These are phyloP conservation scores for Rostratula benghalensis DNA, from an alignment of 2,113 vertebrate genomes.

Conservation along the genomic window DNA sequence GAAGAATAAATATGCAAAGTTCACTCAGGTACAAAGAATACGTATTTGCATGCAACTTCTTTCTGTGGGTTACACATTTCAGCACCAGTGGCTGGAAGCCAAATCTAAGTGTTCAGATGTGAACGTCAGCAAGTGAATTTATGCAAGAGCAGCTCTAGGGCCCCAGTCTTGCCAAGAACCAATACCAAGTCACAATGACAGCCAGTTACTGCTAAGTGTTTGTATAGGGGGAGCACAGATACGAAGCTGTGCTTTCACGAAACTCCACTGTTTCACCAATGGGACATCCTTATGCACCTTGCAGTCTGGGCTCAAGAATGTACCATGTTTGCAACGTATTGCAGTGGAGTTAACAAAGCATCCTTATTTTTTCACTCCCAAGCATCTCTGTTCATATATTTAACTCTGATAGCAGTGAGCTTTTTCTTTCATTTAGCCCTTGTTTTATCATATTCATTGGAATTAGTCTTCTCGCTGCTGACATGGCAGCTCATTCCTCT, in stretches of 20 bases:
- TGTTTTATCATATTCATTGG: background rate
- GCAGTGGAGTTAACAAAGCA: background rate
- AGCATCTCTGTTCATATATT: background rate
- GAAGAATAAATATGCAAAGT: background rate
- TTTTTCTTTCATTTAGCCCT: background rate
- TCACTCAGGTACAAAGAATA: background rate
- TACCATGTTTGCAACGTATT: background rate
- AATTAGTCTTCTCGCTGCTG: background rate
- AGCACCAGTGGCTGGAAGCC: background rate
- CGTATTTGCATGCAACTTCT: background rate
- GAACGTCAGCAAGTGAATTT: background rate
- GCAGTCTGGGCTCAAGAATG: background rate
- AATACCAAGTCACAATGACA: background rate
- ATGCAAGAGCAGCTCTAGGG: background rate
- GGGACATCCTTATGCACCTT: background rate
- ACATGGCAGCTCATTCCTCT: background rate
- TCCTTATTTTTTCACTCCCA: background rate
- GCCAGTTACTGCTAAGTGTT: background rate
- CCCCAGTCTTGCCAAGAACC: background rate
- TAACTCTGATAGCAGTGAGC: background rate
- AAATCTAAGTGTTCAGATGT: background rate
- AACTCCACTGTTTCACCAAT: background rate
- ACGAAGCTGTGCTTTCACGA: background rate
- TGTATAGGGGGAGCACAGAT: background rate
- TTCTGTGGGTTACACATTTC: background rate